Conservation (phyloP, 2,888 invertebrate species). For the Onthophagus sagittarius region DNA sequence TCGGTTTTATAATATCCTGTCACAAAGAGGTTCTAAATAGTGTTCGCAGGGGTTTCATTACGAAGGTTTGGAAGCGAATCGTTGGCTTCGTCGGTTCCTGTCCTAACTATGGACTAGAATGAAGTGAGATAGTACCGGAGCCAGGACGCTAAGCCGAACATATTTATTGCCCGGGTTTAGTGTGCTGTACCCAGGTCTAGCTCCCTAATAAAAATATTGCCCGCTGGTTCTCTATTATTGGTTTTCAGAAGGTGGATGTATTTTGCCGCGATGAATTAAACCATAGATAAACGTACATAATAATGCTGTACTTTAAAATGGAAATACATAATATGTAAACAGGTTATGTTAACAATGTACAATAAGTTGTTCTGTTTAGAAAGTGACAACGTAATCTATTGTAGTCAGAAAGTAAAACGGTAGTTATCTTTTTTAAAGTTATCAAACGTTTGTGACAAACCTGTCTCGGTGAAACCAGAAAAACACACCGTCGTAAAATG, state of each 20-base stretch:
- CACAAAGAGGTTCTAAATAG: not conserved
- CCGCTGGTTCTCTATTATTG: not conserved
- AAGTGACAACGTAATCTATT: too few species aligned
- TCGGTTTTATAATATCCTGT: too few species aligned
- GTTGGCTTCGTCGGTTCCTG: not conserved
- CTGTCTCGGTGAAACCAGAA: not conserved
- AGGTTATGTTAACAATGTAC: too few species aligned
- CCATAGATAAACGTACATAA: not conserved
- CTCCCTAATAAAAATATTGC: constrained; percentile 10
- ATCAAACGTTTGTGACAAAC: not conserved
- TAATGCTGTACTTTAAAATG: too few species aligned
- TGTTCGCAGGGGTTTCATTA: constrained; percentile 5
- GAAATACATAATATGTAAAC: too few species aligned
- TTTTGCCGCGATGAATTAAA: not conserved
- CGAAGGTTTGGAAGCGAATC: not conserved
- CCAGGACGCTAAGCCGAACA: constrained; percentile 7
- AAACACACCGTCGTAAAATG: constrained; percentile 4
- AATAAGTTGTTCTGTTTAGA: too few species aligned
- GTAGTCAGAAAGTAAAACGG: too few species aligned
- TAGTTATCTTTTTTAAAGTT: not conserved
- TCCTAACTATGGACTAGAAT: not conserved
- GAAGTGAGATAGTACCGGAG: not conserved
- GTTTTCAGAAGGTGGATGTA: not conserved
- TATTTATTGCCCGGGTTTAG: constrained; percentile 3
- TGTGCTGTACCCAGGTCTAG: not conserved